phyloP scores from a whole-genome alignment of 2,888 invertebrate genomes.

The Chorisops tibialis region DNA sequence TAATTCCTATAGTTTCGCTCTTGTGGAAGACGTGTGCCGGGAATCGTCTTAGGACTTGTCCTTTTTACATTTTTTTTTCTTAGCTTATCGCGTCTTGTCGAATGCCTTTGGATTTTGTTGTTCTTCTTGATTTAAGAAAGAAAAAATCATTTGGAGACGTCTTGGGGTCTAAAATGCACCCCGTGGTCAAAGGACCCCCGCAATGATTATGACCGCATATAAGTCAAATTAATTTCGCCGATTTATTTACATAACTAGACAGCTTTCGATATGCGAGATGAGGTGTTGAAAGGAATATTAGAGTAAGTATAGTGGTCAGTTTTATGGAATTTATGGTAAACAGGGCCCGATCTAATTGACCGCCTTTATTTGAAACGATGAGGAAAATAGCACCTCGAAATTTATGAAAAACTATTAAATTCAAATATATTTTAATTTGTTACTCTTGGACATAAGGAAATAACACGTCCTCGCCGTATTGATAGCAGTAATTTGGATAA shows the following conservation, averaged over 20 bases:
- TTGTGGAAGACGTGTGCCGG: conserved; percentile 19
- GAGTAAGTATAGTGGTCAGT: conserved; percentile 16
- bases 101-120: not conserved
- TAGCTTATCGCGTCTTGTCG: not conserved
- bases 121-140: not conserved
- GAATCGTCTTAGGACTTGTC: not conserved
- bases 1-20: conserved; percentile 12
- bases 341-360: conserved; percentile 7
- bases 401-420: conserved; percentile 1
- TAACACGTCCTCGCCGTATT: not conserved
- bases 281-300: conserved; percentile 33
- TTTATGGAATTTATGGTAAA: conserved; percentile 20
- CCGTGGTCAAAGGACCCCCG: conserved; percentile 35
- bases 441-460: not conserved
- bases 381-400: conserved; percentile 4
- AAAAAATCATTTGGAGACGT: not conserved
- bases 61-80: not conserved
- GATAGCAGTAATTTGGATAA: not conserved
- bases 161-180: conserved; percentile 33
- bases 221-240: conserved; percentile 40
- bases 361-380: not conserved
- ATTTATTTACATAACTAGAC: conserved; percentile 36
- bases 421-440: conserved; percentile 10
- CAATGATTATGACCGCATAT: conserved; percentile 39
- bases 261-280: conserved; percentile 15